phyloP scores from a whole-genome alignment of 1,140 invertebrate genomes.

The Meloidogyne floridensis region DNA sequence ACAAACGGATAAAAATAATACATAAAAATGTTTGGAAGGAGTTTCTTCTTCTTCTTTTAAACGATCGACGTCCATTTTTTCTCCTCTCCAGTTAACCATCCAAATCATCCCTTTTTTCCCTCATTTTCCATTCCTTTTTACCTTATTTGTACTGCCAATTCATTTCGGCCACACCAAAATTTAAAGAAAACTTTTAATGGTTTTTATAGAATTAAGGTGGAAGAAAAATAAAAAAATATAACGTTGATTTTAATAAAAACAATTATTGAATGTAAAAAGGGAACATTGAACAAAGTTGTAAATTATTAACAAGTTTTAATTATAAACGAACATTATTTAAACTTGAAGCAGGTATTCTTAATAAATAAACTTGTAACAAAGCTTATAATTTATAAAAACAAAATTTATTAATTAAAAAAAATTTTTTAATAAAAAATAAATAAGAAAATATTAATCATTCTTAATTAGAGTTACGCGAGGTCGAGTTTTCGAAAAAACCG shows the following conservation, averaged over 20 bases:
- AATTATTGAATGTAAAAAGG: no score
- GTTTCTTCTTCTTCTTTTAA: background rate
- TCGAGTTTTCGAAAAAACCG: no score
- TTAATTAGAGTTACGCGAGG: no score
- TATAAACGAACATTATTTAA: background rate
- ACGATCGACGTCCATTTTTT: slow-evolving; percentile 16
- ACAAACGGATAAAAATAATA: background rate
- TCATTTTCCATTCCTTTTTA: background rate
- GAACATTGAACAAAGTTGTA: no score
- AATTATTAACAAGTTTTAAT: no score
- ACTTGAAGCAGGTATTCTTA: no score
- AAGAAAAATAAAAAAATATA: background rate
- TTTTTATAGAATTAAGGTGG: background rate
- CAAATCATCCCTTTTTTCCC: background rate
- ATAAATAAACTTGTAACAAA: background rate
- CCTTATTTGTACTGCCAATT: slow-evolving; percentile 25
- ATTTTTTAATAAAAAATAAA: background rate
- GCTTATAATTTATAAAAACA: no score
- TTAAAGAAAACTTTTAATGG: background rate
- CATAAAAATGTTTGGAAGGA: background rate
- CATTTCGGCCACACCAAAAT: slow-evolving; percentile 20
- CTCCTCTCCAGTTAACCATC: background rate
- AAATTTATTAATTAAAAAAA: no score
- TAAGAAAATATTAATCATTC: background rate
- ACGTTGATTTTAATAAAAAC: background rate